Evolutionary conservation across 1,140 invertebrate species (phyloP), one percentile per base, ranked within the genome.

Genomic region (Zaprionus kolodkinae): DNA sequence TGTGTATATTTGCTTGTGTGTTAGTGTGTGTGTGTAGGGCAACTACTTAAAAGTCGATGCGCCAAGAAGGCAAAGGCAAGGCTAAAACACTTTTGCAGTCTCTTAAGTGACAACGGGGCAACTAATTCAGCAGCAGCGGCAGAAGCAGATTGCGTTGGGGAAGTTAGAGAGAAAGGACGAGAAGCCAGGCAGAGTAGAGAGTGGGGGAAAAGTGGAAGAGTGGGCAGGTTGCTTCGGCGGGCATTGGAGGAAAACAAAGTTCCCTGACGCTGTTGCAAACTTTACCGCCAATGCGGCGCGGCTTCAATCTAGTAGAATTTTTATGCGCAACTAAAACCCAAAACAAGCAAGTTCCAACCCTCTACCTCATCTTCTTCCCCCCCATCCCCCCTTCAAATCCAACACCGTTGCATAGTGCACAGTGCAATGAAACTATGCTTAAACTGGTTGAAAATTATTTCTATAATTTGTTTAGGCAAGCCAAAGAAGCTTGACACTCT

Each of bases 11-110:
- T 50, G 55, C 60, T 35, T 56, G 13, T 56, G 52, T n/a, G n/a
- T n/a, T n/a, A n/a, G 56, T 61, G 36, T 56, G 33, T 60, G 55
- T 55, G 56, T 56, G 57, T 64, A 13, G 25, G 40, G 38, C 72
- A 87, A 87, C 84, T 83, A 88, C 84, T 87, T 87, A 79, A 87
- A 88, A 87, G 84, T 87, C 83, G 79, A 83, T 82, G 83, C 69
- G 83, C 79, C 65, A 87, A 66, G 61, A 66, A 61, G 68, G 76
- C 79, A 79, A 68, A 64, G 27, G 69, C 76, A 78, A 69, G 77
- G 62, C 83, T 87, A 86, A 87, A 87, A 88, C 83, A 87, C 83
- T 87, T 87, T 88, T 79, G 84, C 83, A 82, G 65, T 79, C 68
- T 69, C 83, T 77, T 76, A 82, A 86, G 83, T 87, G 83, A 86